phyloP scores from a whole-genome alignment of 1,140 invertebrate species.

The Ruditapes philippinarum region DNA sequence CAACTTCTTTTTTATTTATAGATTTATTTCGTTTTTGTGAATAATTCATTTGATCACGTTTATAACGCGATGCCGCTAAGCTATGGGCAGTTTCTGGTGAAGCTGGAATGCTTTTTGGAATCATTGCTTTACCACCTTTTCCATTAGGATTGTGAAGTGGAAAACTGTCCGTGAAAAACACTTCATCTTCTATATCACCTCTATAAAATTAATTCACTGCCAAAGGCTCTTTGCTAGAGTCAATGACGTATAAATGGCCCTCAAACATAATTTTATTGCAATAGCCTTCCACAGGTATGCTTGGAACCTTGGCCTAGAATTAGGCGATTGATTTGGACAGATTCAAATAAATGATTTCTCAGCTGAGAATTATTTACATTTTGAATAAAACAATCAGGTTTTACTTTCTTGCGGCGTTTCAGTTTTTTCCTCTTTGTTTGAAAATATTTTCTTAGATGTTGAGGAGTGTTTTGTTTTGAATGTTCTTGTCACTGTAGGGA shows the following conservation, averaged over 20 bases:
- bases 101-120: neutral
- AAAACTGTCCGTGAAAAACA: constrained; percentile 22
- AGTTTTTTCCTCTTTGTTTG: neutral
- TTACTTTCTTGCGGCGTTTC: neutral
- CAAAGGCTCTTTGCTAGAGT: neutral
- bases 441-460: too few species aligned
- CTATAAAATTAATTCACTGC: constrained; percentile 29
- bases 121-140: neutral
- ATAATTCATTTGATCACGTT: neutral
- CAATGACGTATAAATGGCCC: neutral
- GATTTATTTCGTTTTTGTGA: too few species aligned
- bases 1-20: too few species aligned
- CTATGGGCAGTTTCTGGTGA: neutral
- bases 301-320: neutral
- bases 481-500: too few species aligned
- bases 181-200: constrained; percentile 50
- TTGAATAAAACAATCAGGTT: neutral
- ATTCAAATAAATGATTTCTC: neutral
- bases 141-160: neutral
- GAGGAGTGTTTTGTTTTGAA: too few species aligned
- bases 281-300: neutral
- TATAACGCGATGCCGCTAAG: neutral
- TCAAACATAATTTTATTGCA: neutral
- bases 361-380: neutral
- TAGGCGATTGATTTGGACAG: neutral